Conservation (phyloP, 1,140 invertebrate genomes). For the Saccostrea glomerata region DNA sequence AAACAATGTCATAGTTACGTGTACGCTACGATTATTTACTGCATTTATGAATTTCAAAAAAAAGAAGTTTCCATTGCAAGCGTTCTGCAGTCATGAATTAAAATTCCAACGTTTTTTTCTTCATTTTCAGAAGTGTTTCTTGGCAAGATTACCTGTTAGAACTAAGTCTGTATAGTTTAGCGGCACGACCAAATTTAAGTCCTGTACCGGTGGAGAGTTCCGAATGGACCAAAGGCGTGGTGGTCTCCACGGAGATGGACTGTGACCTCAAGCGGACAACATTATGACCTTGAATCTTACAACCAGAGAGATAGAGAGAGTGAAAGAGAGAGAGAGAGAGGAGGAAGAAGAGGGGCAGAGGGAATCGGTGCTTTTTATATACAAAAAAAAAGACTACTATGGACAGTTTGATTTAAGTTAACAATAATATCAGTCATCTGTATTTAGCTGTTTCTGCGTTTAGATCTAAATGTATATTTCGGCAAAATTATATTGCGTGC, state of each 20-base stretch:
- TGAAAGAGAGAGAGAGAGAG: neutral
- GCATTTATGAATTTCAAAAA: too few species aligned
- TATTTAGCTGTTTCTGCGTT: too few species aligned
- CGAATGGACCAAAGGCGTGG: conserved; percentile 58
- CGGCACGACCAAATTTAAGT: conserved; percentile 55
- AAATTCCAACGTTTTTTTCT: neutral
- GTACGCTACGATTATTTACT: too few species aligned
- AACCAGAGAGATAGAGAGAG: neutral
- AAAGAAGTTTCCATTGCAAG: too few species aligned
- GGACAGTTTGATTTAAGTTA: too few species aligned
- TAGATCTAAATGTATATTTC: too few species aligned
- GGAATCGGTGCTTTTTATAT: neutral
- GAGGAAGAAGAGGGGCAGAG: too few species aligned
- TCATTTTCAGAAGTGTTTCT: conserved; percentile 50
- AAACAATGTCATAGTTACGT: too few species aligned
- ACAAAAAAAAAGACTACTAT: too few species aligned
- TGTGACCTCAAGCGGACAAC: conserved; percentile 58
- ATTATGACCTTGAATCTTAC: conserved; percentile 33
- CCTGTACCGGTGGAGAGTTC: conserved; percentile 58
- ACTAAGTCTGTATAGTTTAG: conserved; percentile 59
- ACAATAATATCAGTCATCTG: too few species aligned
- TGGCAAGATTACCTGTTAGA: conserved; percentile 61
- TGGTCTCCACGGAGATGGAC: conserved; percentile 58
- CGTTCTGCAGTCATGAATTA: too few species aligned
- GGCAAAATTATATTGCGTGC: too few species aligned